Base-by-base conservation (phyloP, 2,113 vertebrate species). In the Lepidothrix coronata region DNA sequence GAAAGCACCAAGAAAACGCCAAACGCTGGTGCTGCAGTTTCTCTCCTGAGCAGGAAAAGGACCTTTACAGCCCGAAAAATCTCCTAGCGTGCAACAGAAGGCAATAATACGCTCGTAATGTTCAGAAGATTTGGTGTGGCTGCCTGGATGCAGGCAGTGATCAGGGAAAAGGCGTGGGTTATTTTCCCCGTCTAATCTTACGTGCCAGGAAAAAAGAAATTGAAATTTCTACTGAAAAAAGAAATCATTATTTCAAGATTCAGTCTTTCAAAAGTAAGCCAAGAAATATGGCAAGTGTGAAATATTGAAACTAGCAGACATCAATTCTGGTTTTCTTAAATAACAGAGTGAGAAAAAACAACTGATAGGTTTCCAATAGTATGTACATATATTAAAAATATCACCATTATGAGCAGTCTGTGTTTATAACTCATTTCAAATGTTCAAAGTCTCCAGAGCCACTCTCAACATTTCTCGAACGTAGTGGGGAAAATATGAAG, bases 21-120 rank as follows among this genome's bases (percentile, higher is more conserved):
- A 8, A 57, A 31, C 18, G 16, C 17, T 11, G 30, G 12, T 28
- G 81, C 1, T 4, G 15, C 25, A 23, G 8, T 49, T 94, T 46
- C 24, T 86, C 12, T 78, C 63, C 77, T 30, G 39, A 68, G 11
- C 7, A 51, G 51, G 17, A 71, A 52, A 52, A 39, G 5, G 62
- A 44, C 46, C 31, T 58, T 66, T 35, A 51, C 33, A 61, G 62
- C 28, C 73, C 54, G 63, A 62, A 78, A 85, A 88, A 76, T 22
- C 59, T 41, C 39, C 23, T 14, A 51, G 41, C 35, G 6, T 43
- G 61, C 43, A 57, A 27, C 66, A 52, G 67, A 59, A 83, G 30
- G 39, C 62, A 89, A 75, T 15, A n/a, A 54, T 17, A 41, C 0
- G 0, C 19, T 55, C 0, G 0, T 22, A 55, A 37, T 3, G 11